phyloP scores from a whole-genome alignment of 2,888 invertebrate species.

The Eupithecia insigniata region DNA sequence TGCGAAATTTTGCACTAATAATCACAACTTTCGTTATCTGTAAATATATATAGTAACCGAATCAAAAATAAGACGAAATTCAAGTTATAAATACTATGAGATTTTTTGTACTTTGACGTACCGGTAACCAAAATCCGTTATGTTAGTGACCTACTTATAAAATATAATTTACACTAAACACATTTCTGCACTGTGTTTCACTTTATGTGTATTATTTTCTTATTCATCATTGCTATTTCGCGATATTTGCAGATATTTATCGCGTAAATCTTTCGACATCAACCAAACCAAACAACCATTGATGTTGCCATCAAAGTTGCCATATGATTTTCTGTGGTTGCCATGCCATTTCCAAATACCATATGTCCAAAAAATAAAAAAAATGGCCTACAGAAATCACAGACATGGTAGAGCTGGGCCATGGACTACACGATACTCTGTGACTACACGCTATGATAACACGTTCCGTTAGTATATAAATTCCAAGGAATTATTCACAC shows the following conservation, averaged over 20 bases:
- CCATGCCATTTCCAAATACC: not conserved
- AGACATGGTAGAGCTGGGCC: too few species aligned
- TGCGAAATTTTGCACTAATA: constrained; percentile 58
- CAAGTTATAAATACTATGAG: constrained; percentile 14
- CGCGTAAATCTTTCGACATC: constrained; percentile 44
- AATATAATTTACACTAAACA: constrained; percentile 64
- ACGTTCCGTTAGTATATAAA: too few species aligned
- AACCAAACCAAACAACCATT: constrained; percentile 50
- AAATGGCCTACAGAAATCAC: too few species aligned
- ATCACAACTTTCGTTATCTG: constrained; percentile 58
- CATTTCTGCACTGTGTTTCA: constrained; percentile 50
- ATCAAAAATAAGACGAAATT: constrained; percentile 21
- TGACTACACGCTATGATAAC: too few species aligned
- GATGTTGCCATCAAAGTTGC: constrained; percentile 41
- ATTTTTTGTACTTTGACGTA: constrained; percentile 61
- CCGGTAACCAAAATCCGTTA: constrained; percentile 81
- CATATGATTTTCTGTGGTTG: not conserved
- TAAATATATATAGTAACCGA: constrained; percentile 51
- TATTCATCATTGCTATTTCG: constrained; percentile 55
- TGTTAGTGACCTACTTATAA: constrained; percentile 66
- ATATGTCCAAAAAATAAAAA: not conserved
- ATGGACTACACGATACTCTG: too few species aligned
- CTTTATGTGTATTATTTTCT: constrained; percentile 50
- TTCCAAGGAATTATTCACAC: too few species aligned
- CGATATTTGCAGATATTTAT: constrained; percentile 75